Conservation (phyloP, 2,113 vertebrate species). For the Leptocoma aspasia region DNA sequence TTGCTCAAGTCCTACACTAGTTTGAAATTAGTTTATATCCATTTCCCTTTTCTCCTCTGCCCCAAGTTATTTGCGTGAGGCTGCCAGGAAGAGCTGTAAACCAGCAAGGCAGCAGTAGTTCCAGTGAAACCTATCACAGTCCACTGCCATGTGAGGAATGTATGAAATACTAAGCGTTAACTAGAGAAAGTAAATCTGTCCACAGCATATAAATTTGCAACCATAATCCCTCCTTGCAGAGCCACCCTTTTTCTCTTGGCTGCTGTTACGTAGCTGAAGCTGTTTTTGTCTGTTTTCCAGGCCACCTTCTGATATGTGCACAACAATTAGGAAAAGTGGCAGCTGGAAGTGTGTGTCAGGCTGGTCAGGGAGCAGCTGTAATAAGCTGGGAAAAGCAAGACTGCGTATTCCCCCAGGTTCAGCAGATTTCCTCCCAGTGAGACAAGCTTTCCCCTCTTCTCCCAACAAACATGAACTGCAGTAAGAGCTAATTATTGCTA, state of each 20-base stretch:
- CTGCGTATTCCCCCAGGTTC: not conserved
- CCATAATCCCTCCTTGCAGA: not conserved
- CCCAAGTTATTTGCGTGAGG: not conserved
- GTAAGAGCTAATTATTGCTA: not conserved
- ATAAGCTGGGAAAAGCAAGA: not conserved
- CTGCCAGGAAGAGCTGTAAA: not conserved
- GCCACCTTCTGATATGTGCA: not conserved
- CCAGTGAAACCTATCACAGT: not conserved
- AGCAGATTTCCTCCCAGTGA: not conserved
- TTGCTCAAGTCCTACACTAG: not conserved
- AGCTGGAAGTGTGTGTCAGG: not conserved
- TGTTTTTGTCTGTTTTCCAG: not conserved
- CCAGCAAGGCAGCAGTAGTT: not conserved
- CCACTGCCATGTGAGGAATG: not conserved
- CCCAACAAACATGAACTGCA: not conserved
- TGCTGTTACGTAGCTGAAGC: not conserved
- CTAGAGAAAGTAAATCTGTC: conserved; percentile 26
- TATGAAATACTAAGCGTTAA: not conserved
- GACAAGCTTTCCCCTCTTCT: not conserved
- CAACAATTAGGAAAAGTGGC: not conserved
- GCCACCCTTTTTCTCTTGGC: not conserved
- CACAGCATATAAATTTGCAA: conserved; percentile 1
- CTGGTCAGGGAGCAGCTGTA: not conserved
- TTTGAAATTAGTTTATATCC: not conserved
- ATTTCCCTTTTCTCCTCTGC: not conserved